These are phyloP conservation scores for Drosophila navojoa DNA, from an alignment of 1,140 invertebrate genomes.

Conservation along the genomic window DNA sequence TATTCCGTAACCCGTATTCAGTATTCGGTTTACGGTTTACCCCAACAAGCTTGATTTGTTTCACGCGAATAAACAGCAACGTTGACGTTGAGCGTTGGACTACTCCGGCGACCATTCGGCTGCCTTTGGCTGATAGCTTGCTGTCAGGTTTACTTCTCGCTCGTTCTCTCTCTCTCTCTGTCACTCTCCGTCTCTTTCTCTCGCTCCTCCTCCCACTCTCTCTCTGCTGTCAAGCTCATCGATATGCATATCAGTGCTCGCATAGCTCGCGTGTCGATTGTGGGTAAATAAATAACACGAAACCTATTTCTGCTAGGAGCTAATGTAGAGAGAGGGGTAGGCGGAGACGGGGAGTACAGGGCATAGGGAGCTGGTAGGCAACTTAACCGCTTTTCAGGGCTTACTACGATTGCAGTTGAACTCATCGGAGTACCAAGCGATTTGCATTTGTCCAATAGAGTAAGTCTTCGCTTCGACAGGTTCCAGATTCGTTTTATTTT, in stretches of 20 bases:
- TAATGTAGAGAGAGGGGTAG: slow-evolving; percentile 5
- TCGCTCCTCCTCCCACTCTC: background rate
- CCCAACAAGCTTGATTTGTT: slow-evolving; percentile 62
- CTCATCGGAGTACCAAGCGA: slow-evolving; percentile 43
- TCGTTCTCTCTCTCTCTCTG: too few relatives aligned
- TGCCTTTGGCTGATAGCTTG: slow-evolving; percentile 5
- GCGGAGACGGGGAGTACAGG: background rate
- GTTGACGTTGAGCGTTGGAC: slow-evolving; percentile 18
- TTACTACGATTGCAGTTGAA: slow-evolving; percentile 64
- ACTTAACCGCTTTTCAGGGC: slow-evolving; percentile 3
- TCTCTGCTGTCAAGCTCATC: slow-evolving; percentile 47
- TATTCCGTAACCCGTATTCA: background rate
- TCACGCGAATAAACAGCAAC: slow-evolving; percentile 79
- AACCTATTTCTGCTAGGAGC: slow-evolving; percentile 69
- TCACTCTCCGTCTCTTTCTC: background rate
- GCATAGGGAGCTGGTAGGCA: background rate
- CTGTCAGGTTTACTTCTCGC: background rate
- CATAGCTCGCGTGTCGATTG: slow-evolving; percentile 74
- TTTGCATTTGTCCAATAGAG: slow-evolving; percentile 68
- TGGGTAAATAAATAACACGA: slow-evolving; percentile 82
- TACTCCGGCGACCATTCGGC: slow-evolving; percentile 1
- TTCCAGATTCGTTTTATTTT: slow-evolving; percentile 29
- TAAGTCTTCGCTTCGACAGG: slow-evolving; percentile 30
- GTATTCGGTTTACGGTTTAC: background rate
- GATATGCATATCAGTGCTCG: slow-evolving; percentile 76